Conservation (phyloP, 2,113 vertebrate species). For the Thomomys bottae region DNA sequence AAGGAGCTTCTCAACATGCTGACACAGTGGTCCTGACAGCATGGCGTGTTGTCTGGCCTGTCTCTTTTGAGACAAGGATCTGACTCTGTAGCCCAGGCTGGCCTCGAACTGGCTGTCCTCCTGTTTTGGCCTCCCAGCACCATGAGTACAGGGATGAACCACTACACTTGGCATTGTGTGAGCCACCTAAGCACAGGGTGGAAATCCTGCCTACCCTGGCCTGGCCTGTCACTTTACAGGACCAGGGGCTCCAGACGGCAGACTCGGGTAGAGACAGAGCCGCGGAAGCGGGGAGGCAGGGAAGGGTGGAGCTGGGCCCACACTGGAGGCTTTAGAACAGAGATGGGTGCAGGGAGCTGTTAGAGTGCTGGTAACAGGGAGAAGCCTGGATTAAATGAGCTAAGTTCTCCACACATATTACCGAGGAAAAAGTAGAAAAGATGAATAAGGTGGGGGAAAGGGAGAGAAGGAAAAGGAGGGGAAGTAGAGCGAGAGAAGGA, state of each 20-base stretch:
- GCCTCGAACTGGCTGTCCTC: background rate
- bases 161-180: background rate
- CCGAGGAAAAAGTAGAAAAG: background rate
- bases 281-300: no score
- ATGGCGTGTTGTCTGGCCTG: background rate
- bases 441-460: background rate
- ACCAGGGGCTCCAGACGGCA: background rate
- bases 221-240: background rate
- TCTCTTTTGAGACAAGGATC: background rate
- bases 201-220: background rate
- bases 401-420: background rate
- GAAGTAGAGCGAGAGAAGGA: fast-evolving
- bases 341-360: no score
- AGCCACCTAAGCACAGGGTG: fast-evolving
- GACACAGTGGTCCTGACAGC: background rate
- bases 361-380: background rate
- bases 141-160: background rate
- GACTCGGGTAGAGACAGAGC: no score
- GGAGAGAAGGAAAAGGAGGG: background rate
- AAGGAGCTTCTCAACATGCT: slow-evolving; percentile 9
- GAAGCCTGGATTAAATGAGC: background rate
- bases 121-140: background rate
- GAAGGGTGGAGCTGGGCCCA: background rate
- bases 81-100: background rate
- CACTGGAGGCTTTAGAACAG: background rate